Percentiles rank a stretch among this genome's conserved stretches.
phyloP scores from a whole-genome alignment of 2,113 vertebrate genomes.

The Xiphophorus couchianus region DNA sequence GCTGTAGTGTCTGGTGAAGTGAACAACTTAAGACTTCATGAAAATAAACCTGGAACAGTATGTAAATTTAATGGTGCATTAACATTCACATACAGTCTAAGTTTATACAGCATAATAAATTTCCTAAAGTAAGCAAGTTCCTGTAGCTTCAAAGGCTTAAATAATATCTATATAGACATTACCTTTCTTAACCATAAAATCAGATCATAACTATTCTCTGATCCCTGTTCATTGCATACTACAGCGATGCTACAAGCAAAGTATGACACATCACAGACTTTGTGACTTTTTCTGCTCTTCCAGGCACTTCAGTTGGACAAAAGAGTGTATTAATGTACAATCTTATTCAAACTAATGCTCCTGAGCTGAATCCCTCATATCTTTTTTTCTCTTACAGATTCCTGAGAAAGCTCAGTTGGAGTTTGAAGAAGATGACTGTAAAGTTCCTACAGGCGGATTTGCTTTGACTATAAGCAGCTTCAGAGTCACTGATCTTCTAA shows the following conservation, averaged over 20 bases:
- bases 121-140: too few species aligned
- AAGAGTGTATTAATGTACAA: constrained; percentile 8
- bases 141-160: too few species aligned
- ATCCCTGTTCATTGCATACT: constrained; percentile 26
- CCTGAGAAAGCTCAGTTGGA: constrained; percentile 46
- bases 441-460: constrained; percentile 59
- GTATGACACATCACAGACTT: not conserved
- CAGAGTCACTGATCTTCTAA: constrained; percentile 68
- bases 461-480: constrained; percentile 67
- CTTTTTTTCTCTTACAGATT: constrained; percentile 47
- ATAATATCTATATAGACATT: not conserved
- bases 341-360: constrained; percentile 32
- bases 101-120: too few species aligned
- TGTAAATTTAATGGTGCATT: too few species aligned
- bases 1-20: not conserved
- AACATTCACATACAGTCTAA: too few species aligned
- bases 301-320: constrained; percentile 15
- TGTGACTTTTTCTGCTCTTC: not conserved
- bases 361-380: constrained; percentile 26
- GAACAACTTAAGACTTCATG: too few species aligned
- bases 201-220: constrained; percentile 32
- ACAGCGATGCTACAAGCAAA: constrained; percentile 10
- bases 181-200: constrained; percentile 21
- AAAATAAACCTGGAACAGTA: too few species aligned
- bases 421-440: constrained; percentile 56